Evolutionary conservation across 2,888 invertebrate genomes (phyloP).

Genomic region (Syritta pipiens): DNA sequence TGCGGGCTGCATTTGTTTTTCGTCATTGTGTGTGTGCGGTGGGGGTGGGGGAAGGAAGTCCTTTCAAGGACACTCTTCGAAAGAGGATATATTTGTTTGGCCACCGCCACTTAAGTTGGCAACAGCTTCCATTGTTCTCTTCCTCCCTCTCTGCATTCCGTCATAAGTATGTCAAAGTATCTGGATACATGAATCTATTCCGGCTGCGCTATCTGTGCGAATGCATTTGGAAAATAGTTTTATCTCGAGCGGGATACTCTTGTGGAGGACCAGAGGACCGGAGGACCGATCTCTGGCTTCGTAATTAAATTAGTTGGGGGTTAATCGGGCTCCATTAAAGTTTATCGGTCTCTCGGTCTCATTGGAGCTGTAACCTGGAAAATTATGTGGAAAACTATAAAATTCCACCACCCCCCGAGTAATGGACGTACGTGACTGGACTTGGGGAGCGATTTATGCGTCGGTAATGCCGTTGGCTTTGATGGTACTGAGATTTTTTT

Average conservation of each 20-base stretch:
- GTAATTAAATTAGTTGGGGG: conserved; percentile 68
- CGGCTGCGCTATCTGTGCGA: conserved; percentile 28
- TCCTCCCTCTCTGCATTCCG: conserved; percentile 1
- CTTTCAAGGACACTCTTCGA: conserved; percentile 61
- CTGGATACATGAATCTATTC: conserved; percentile 34
- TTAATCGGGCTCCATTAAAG: conserved; percentile 67
- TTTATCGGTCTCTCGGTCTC: conserved; percentile 54
- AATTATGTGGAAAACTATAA: conserved; percentile 67
- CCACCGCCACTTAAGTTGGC: conserved; percentile 66
- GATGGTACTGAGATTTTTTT: conserved; percentile 31
- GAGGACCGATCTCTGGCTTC: conserved; percentile 24
- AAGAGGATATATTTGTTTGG: conserved; percentile 62
- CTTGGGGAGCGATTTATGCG: conserved; percentile 62
- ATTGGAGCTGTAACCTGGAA: conserved; percentile 66
- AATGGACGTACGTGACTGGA: conserved; percentile 66
- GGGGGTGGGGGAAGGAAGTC: conserved; percentile 7
- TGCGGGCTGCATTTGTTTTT: conserved; percentile 56
- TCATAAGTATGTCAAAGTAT: conserved; percentile 66
- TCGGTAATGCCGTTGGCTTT: conserved; percentile 52
- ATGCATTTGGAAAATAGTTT: conserved; percentile 57
- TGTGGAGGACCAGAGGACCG: too few relatives aligned
- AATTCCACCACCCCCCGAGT: conserved; percentile 35
- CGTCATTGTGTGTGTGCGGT: conserved; percentile 17
- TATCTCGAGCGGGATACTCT: too few relatives aligned
- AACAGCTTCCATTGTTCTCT: conserved; percentile 53